Base-by-base conservation (phyloP, 2,797 vertebrate species). In the Linurgus olivaceus region DNA sequence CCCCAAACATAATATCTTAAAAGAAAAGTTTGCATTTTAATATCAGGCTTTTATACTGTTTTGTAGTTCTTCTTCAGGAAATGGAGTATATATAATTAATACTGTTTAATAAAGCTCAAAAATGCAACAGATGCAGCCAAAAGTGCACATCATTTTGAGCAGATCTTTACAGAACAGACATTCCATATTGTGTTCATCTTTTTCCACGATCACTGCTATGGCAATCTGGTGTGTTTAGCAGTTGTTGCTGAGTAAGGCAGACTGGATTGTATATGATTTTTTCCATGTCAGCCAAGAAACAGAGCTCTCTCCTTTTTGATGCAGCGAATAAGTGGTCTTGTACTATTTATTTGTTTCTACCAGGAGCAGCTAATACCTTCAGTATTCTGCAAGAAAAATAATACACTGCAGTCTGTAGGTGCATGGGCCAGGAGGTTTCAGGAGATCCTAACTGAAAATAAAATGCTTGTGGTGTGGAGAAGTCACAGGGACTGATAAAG, bases 181-280 rank as follows among this genome's bases (percentile, higher is more conserved):
- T 96, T 92, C 96, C 96, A 97, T 97, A 96, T 97, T 96, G 96
- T 95, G 94, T 96, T 97, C 97, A 93, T 97, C 95, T 96, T 97
- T 97, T 96, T 90, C 94, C 92, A 85, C 89, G 75, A 90, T 96
- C 97, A 80, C 89, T 96, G 90, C 96, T 96, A 90, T 96, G 96
- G 90, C 96, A 97, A 97, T 97, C 96, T 97, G 96, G 86, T 97
- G 72, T 93, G 86, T 94, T 95, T 94, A 96, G 91, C 96, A 96
- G 96, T 97, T 96, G 94, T 95, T 97, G 96, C 96, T 96, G 96
- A 97, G 89, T 97, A 92, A 96, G 93, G 94, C 95, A 97, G 96
- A 97, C 94, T 94, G 93, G 96, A 96, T 97, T 94, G 96, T 96
- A 89, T 95, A 68, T 96, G 96, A 97, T 97, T 96, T 95, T 96